Evolutionary conservation across 2,888 invertebrate genomes (phyloP).

Genomic region (Noctua janthe): DNA sequence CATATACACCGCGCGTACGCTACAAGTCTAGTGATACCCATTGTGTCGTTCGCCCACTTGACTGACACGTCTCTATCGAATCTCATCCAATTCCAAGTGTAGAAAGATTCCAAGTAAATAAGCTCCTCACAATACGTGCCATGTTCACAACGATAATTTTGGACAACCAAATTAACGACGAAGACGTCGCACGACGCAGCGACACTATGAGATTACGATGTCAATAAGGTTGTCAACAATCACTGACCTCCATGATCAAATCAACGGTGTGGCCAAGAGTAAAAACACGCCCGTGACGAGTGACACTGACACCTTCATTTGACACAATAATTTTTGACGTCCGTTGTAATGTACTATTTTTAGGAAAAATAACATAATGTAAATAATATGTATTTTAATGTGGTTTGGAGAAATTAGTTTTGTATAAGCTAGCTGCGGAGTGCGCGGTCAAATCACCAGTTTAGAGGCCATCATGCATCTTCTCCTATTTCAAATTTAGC

Average conservation of each 20-base stretch:
- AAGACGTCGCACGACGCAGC: neutral
- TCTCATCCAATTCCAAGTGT: no score
- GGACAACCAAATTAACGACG: neutral
- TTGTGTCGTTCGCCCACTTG: no score
- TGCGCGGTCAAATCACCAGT: neutral
- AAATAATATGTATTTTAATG: neutral
- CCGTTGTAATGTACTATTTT: conserved; percentile 1
- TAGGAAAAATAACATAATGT: neutral
- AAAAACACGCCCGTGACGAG: neutral
- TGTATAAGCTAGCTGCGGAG: neutral
- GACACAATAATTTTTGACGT: conserved; percentile 3
- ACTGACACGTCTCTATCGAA: no score
- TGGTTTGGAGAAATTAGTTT: neutral
- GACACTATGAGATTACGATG: neutral
- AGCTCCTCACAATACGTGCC: neutral
- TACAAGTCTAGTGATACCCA: no score
- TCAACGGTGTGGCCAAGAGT: neutral
- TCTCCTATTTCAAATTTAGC: neutral
- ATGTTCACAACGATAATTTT: neutral
- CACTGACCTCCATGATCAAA: neutral
- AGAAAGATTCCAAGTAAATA: neutral
- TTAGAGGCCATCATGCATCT: neutral
- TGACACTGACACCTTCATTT: neutral
- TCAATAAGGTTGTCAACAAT: neutral
- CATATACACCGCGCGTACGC: no score